Evolutionary conservation across 2,113 vertebrate genomes (phyloP).

Genomic region (Penelope pileata): DNA sequence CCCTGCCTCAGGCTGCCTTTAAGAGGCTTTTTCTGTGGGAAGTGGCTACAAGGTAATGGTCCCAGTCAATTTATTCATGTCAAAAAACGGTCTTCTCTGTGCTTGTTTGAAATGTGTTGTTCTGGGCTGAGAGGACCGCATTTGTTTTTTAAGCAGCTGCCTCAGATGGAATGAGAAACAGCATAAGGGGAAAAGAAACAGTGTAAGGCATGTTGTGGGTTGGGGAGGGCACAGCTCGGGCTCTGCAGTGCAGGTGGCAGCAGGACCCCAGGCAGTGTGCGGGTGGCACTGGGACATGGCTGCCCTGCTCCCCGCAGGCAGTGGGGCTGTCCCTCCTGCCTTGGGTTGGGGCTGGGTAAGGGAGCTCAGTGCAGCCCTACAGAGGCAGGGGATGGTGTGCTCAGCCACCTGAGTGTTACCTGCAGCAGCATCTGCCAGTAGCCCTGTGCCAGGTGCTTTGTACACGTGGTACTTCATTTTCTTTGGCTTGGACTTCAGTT

Average conservation of each 20-base stretch:
- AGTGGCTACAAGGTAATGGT: conserved; percentile 39
- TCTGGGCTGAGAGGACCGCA: not conserved
- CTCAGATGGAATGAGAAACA: not conserved
- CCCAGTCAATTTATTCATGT: conserved; percentile 50
- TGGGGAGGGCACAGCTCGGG: not conserved
- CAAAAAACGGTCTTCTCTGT: conserved; percentile 33
- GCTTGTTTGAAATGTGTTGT: conserved; percentile 43
- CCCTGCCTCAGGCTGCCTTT: conserved; percentile 32
- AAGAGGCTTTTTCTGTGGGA: conserved; percentile 25
- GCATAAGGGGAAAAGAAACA: not conserved
- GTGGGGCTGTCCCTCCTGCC: not conserved
- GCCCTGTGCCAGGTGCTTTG: rapidly evolving
- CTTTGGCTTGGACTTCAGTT: not conserved
- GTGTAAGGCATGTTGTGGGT: not conserved
- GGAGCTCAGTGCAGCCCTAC: rapidly evolving
- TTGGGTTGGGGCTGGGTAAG: not conserved
- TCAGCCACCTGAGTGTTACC: no score
- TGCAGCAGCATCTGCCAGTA: not conserved
- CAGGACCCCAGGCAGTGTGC: not conserved
- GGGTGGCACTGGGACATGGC: not conserved
- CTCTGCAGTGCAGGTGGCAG: not conserved
- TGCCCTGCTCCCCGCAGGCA: not conserved
- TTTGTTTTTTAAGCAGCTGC: not conserved
- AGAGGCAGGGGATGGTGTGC: not conserved
- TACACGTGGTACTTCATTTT: rapidly evolving